These are phyloP conservation scores for Chymomyza amoena DNA, from an alignment of 2,888 invertebrate genomes.

Conservation along the genomic window DNA sequence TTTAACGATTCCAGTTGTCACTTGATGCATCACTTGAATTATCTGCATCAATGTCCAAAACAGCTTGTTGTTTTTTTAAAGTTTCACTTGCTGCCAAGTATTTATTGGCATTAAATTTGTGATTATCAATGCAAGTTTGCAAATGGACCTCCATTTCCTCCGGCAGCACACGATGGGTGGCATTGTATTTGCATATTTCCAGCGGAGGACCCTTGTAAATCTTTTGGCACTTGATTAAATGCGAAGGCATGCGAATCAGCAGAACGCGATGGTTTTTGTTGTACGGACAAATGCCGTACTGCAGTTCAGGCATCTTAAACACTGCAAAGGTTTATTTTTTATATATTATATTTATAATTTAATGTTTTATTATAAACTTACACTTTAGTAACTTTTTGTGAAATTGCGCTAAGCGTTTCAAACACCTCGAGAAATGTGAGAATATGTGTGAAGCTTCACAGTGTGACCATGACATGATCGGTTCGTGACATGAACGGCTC, in stretches of 20 bases:
- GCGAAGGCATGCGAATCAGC: constrained; percentile 45
- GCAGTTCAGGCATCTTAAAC: constrained; percentile 29
- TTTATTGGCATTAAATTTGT: constrained; percentile 43
- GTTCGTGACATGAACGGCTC: too few relatives aligned
- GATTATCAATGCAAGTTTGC: constrained; percentile 58
- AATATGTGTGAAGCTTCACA: too few relatives aligned
- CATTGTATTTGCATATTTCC: constrained; percentile 74
- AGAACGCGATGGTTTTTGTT: constrained; percentile 42
- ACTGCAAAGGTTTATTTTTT: background rate
- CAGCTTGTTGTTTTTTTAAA: background rate
- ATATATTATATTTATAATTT: background rate
- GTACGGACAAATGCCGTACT: constrained; percentile 50
- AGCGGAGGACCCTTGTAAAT: constrained; percentile 61
- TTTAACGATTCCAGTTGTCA: background rate
- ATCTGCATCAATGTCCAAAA: background rate
- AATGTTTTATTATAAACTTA: background rate
- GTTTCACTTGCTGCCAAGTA: background rate
- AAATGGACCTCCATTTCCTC: constrained; percentile 67
- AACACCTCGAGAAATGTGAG: background rate
- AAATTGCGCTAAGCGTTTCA: background rate
- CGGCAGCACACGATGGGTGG: constrained; percentile 68
- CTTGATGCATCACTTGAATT: background rate
- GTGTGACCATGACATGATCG: too few relatives aligned
- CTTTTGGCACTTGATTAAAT: constrained; percentile 48
- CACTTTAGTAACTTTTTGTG: background rate